Evolutionary conservation across 2,797 vertebrate species (phyloP), one percentile per base, ranked within the genome.

Genomic region (Oceanodroma leucorhoa): DNA sequence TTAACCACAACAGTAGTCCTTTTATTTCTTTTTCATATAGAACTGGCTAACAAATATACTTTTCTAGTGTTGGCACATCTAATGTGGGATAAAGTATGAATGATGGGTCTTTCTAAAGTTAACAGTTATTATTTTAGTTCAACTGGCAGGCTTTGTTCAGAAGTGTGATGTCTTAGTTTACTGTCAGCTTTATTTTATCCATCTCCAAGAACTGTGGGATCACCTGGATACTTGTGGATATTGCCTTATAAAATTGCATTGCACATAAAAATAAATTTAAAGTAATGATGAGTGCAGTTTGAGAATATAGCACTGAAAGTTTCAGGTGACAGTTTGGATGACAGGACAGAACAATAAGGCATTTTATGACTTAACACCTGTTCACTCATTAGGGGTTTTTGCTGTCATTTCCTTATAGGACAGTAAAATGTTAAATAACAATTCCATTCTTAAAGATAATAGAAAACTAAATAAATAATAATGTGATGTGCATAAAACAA

Each of bases 1-100:
- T 96, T 95, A 97, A 93, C 58, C 62, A 38, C 69, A 91, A 85
- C 64, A 91, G 72, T 79, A 79, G 62, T 77, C 19, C 43, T 86
- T 93, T 93, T 36, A 16, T 85, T 95, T 94, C 90, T 94, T 93
- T 97, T 78, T 94, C 58, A 72, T 96, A 34, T 75, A 66, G 75
- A 96, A 77, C 89, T 90, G 72, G 70, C 88, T 96, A 73, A 84
- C 70, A 96, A 97, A 96, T 96, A 95, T 67, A 93, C 94, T 96
- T 95, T 86, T 81, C 95, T 95, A 81, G 73, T 89, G 79, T 89
- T 57, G 61, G 54, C 10, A 5, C 43, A 57, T 93, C 96, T 96
- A 70, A 91, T 43, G 83, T 22, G 4, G 72, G 83, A 87, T 95
- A 71, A 96, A 91, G 57, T 91, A 51, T 54, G 87, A 95, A 95